Base-by-base conservation (phyloP, 2,888 invertebrate species). In the Heteropelma amictum region DNA sequence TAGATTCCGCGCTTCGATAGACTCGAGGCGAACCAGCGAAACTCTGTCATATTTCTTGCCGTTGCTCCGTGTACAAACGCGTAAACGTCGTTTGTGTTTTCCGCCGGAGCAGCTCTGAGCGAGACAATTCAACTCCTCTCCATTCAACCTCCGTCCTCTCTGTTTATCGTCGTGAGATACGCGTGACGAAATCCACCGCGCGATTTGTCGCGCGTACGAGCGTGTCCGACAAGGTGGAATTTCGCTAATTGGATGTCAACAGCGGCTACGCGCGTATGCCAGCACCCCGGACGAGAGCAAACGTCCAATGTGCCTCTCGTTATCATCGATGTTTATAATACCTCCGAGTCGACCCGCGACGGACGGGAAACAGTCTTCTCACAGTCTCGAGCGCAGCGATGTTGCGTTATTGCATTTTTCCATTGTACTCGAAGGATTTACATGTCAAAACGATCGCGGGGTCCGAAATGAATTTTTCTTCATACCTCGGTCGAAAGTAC, bases 1-100 rank as follows among this genome's bases (percentile, higher is more conserved):
- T 26, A 53, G 54, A 61, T 17, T 67, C 54, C 14, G 10, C 45
- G 45, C 58, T 42, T 56, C 47, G 60, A 58, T 53, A 53, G 60
- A n/a, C 38, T 65, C 64, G 58, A 33, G 40, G 65, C 53, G 47
- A 74, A 65, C 65, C 70, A 58, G 64, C 64, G 26, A 35, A 21
- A 38, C 63, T 49, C n/a, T 40, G 42, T 64, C 23, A 23, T 42
- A 8, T 35, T 33, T 45, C 53, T 35, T 53, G 28, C 35, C 45
- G 12, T 47, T 68, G 30, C 10, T 30, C 17, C 17, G 12, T 30
- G 26, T 64, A 12, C 38, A 38, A n/a, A n/a, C n/a, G n/a, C n/a
- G n/a, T n/a, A n/a, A n/a, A n/a, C n/a, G n/a, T n/a, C n/a, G 63
- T 61, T 51, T 38, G 58, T 61, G 35, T 38, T 23, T 63, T 53